Conservation (phyloP, 2,888 invertebrate species). For the Anarsia innoxiella region DNA sequence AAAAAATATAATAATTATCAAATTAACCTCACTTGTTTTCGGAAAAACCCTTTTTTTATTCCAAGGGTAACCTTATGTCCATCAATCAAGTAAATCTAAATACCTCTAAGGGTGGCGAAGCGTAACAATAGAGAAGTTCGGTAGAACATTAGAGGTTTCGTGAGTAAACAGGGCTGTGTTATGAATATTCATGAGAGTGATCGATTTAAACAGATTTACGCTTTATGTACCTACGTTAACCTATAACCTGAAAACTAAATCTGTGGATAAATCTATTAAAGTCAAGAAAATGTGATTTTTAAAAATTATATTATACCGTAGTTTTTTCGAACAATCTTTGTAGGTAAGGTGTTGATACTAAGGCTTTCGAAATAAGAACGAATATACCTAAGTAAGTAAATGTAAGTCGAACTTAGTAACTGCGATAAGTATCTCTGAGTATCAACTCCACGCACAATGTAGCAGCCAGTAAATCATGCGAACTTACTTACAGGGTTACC, state of each 20-base stretch:
- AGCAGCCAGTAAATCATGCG: not conserved
- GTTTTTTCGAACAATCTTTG: not conserved
- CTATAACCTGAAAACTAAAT: too few species aligned
- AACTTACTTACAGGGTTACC: not conserved
- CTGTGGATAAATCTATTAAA: too few species aligned
- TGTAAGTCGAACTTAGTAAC: too few species aligned
- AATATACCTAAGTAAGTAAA: too few species aligned
- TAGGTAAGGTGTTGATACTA: too few species aligned
- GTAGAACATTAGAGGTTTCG: constrained; percentile 7
- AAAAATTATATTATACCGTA: not conserved
- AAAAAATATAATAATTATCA: too few species aligned
- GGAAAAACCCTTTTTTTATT: constrained; percentile 17
- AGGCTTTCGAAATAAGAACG: too few species aligned
- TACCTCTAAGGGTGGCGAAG: constrained; percentile 17
- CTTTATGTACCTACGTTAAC: too few species aligned
- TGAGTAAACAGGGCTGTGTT: not conserved
- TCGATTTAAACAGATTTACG: too few species aligned
- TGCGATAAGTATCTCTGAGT: too few species aligned
- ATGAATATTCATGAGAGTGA: too few species aligned
- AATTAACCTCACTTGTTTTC: not conserved
- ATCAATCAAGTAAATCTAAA: constrained; percentile 22
- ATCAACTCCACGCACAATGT: constrained; percentile 1
- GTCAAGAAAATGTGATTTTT: not conserved
- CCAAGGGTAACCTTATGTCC: constrained; percentile 18
- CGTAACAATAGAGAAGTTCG: constrained; percentile 15